Evolutionary conservation across 2,888 invertebrate genomes (phyloP).

Genomic region (Amorpha juglandis): DNA sequence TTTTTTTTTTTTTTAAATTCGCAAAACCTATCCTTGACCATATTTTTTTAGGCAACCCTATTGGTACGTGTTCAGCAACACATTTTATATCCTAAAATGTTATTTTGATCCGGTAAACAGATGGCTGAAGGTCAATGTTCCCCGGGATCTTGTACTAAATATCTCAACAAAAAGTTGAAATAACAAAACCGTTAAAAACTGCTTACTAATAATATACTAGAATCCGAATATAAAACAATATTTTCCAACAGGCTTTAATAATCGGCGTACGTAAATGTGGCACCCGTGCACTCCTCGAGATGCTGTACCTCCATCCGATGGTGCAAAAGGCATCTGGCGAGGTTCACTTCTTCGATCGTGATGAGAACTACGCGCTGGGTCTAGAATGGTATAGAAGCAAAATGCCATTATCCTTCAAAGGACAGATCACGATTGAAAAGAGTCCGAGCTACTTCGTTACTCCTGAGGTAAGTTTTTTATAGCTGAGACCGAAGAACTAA

Average conservation of each 20-base stretch:
- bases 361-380: conserved; percentile 95
- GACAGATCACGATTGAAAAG: conserved; percentile 98
- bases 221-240: too few relatives aligned
- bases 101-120: too few relatives aligned
- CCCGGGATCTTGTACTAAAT: too few relatives aligned
- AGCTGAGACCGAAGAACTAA: background rate
- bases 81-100: too few relatives aligned
- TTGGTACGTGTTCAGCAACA: too few relatives aligned
- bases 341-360: conserved; percentile 98
- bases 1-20: too few relatives aligned
- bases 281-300: conserved; percentile 97
- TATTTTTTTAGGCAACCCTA: too few relatives aligned
- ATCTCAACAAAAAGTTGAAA: too few relatives aligned
- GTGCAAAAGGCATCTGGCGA: conserved; percentile 97
- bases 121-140: too few relatives aligned
- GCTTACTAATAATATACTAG: too few relatives aligned
- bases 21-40: too few relatives aligned
- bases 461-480: conserved; percentile 88
- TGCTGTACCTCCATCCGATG: conserved; percentile 96
- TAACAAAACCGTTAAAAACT: too few relatives aligned
- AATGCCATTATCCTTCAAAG: conserved; percentile 96
- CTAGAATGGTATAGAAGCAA: conserved; percentile 97
- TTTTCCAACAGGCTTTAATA: conserved; percentile 88
- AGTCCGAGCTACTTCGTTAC: conserved; percentile 99
- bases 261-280: conserved; percentile 98